phyloP scores from a whole-genome alignment of 2,113 vertebrate genomes.

The Rynchops niger region DNA sequence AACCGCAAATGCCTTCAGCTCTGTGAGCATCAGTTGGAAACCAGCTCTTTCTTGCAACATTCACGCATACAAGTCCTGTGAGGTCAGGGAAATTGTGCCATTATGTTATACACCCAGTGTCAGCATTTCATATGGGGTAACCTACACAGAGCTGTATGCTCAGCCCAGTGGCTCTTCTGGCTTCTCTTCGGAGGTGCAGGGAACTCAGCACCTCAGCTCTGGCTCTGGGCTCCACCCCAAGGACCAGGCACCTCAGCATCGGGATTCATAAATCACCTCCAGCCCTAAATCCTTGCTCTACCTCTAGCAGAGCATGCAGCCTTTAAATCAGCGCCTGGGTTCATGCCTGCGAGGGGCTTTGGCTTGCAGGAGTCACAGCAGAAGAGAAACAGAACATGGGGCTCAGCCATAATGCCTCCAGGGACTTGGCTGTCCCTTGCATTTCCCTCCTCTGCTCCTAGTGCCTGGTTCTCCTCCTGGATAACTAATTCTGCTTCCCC shows the following conservation, averaged over 20 bases:
- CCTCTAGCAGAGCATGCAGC: background rate
- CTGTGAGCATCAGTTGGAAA: background rate
- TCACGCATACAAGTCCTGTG: rapidly evolving
- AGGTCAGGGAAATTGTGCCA: background rate
- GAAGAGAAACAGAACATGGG: rapidly evolving
- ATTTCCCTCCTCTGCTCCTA: background rate
- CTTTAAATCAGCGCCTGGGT: background rate
- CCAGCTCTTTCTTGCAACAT: background rate
- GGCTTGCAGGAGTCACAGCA: background rate
- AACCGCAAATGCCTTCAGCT: background rate
- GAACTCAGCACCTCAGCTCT: background rate
- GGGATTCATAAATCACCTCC: background rate
- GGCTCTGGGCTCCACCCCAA: background rate
- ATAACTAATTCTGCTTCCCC: background rate
- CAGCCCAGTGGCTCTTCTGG: background rate
- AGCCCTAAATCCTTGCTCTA: background rate
- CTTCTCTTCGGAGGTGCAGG: background rate
- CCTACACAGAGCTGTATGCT: background rate
- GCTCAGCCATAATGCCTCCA: background rate
- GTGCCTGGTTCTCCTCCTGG: background rate
- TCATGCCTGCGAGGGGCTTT: background rate
- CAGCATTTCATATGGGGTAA: background rate
- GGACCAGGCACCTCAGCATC: background rate
- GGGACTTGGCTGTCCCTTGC: background rate
- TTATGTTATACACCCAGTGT: background rate